These are phyloP conservation scores for Malacosoma neustria DNA, from an alignment of 2,888 invertebrate species.

Conservation along the genomic window DNA sequence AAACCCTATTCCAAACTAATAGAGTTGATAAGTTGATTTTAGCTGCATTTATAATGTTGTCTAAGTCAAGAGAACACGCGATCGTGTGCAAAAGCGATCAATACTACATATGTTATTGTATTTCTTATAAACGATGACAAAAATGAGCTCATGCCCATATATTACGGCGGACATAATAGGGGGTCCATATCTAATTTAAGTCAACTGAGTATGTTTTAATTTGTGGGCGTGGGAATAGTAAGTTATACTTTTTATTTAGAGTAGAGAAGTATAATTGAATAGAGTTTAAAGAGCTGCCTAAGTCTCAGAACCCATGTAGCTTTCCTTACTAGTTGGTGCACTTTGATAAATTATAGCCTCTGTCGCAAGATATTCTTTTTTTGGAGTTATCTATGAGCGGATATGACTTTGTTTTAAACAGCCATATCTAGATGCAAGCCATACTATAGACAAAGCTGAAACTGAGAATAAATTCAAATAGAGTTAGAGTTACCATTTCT, in stretches of 20 bases:
- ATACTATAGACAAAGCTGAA: too few relatives aligned
- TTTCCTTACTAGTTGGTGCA: too few relatives aligned
- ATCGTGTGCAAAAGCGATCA: slow-evolving; percentile 51
- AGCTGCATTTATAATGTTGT: slow-evolving; percentile 10
- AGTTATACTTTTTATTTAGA: background rate
- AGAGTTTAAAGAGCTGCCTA: too few relatives aligned
- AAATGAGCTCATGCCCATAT: slow-evolving; percentile 55
- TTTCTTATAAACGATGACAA: slow-evolving; percentile 53
- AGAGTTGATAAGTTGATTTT: slow-evolving; percentile 6
- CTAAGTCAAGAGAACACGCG: slow-evolving; percentile 21
- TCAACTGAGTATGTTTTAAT: slow-evolving; percentile 10
- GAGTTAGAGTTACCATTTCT: too few relatives aligned
- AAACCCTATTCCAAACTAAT: background rate
- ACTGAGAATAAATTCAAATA: too few relatives aligned
- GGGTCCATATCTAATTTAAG: slow-evolving; percentile 2
- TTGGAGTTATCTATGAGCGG: too few relatives aligned
- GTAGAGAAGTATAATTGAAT: too few relatives aligned
- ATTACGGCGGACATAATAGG: slow-evolving; percentile 2
- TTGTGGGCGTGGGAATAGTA: slow-evolving; percentile 15
- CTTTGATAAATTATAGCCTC: too few relatives aligned
- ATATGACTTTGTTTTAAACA: too few relatives aligned
- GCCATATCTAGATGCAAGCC: too few relatives aligned
- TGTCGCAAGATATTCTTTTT: too few relatives aligned
- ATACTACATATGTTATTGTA: slow-evolving; percentile 40
- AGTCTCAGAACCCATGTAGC: too few relatives aligned